Percentiles rank a stretch among this genome's conserved stretches.
Conservation (phyloP, 2,797 vertebrate species). For the Acipenser transmontanus region DNA sequence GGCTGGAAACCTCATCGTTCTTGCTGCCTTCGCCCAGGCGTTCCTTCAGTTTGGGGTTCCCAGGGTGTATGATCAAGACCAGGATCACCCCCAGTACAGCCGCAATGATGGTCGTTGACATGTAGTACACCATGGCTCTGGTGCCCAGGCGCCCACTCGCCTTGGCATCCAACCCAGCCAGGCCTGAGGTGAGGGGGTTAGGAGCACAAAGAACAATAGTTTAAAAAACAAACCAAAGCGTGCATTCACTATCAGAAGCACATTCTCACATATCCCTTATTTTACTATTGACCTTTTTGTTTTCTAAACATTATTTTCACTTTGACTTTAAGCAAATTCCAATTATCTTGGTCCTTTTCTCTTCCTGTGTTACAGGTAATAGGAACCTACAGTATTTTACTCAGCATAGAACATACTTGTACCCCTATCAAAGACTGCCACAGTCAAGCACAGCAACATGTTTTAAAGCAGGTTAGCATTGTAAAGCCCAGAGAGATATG, state of each 20-base stretch:
- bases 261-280: no score
- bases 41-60: constrained; percentile 89
- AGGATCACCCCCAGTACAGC: constrained; percentile 69
- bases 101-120: constrained; percentile 72
- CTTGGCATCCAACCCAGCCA: constrained; percentile 92
- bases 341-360: no score
- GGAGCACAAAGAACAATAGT: constrained; percentile 22
- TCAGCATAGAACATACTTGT: no score
- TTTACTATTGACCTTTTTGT: constrained; percentile 14
- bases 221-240: neutral
- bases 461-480: no score
- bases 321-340: no score
- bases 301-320: no score
- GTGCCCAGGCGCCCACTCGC: constrained; percentile 92
- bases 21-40: constrained; percentile 84
- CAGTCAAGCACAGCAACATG: no score
- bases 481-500: no score
- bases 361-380: no score
- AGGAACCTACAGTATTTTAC: no score
- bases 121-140: constrained; percentile 79
- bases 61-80: constrained; percentile 70
- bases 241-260: neutral
- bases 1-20: constrained; percentile 92
- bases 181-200: constrained; percentile 53
- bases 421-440: no score